phyloP scores from a whole-genome alignment of 2,888 invertebrate genomes.

The Eupeodes luniger region DNA sequence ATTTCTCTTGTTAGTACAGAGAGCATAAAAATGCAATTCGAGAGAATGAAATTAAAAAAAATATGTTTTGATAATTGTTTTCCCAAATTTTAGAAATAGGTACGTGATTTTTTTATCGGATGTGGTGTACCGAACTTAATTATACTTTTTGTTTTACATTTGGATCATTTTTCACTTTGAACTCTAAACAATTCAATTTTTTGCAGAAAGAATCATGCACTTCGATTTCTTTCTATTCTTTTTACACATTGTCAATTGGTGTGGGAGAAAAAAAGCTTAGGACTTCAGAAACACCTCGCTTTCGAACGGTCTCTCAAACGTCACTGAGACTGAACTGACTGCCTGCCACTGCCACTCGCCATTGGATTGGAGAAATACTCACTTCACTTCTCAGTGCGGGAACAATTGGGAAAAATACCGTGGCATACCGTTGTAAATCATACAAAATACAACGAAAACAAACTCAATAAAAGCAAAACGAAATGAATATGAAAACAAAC shows the following conservation, averaged over 20 bases:
- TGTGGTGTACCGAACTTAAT: not conserved
- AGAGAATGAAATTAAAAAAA: constrained; percentile 48
- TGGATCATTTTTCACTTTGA: not conserved
- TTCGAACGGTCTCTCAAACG: constrained; percentile 64
- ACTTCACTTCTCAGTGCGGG: constrained; percentile 3
- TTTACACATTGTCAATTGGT: constrained; percentile 20
- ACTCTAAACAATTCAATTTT: not conserved
- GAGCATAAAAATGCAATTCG: constrained; percentile 57
- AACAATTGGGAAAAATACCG: constrained; percentile 17
- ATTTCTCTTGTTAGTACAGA: constrained; percentile 7
- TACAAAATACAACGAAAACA: not conserved
- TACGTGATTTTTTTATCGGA: not conserved
- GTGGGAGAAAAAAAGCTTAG: constrained; percentile 9
- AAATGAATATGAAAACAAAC: not conserved
- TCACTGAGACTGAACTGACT: constrained; percentile 42
- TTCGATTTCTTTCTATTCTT: not conserved
- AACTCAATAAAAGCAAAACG: not conserved
- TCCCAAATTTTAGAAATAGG: constrained; percentile 23
- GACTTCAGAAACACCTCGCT: constrained; percentile 37
- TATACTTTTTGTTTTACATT: not conserved
- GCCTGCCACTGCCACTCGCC: no score
- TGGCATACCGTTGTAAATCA: no score
- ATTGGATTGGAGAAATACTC: constrained; percentile 58
- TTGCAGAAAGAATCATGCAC: not conserved
- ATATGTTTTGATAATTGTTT: constrained; percentile 54